phyloP scores from a whole-genome alignment of 2,888 invertebrate genomes.

The Chaetogeoica ovagalla region DNA sequence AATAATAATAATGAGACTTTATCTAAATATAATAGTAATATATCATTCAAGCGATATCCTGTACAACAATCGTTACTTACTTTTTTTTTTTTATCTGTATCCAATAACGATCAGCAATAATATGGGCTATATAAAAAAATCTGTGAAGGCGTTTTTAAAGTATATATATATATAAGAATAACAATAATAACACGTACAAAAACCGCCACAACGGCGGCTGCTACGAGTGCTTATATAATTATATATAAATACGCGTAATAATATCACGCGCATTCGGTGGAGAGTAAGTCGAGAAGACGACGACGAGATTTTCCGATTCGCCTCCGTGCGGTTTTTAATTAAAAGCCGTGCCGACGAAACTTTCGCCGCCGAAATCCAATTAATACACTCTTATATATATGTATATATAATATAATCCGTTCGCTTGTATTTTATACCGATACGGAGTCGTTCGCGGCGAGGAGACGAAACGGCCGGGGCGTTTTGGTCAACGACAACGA shows the following conservation, averaged over 20 bases:
- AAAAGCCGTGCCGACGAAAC: conserved; percentile 14
- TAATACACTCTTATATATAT: conserved; percentile 18
- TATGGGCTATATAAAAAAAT: too few species aligned
- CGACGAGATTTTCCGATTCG: conserved; percentile 11
- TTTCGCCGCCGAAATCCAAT: conserved; percentile 42
- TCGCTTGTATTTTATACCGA: neutral
- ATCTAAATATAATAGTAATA: too few species aligned
- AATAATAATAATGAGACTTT: too few species aligned
- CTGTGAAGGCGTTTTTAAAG: neutral
- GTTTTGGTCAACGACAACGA: conserved; percentile 35
- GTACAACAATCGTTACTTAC: too few species aligned
- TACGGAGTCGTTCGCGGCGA: too few species aligned
- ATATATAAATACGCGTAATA: neutral
- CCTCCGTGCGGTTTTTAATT: conserved; percentile 36
- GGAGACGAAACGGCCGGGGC: neutral
- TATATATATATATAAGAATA: neutral
- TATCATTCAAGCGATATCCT: too few species aligned
- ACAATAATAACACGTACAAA: neutral
- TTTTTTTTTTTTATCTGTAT: too few species aligned
- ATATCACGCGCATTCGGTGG: too few species aligned
- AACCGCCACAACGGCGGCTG: neutral
- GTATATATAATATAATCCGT: too few species aligned
- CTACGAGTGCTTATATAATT: neutral
- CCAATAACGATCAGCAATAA: too few species aligned
- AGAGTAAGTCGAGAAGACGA: conserved; percentile 33